Evolutionary conservation across 2,113 vertebrate species (phyloP).

Genomic region (Cepphus grylle): DNA sequence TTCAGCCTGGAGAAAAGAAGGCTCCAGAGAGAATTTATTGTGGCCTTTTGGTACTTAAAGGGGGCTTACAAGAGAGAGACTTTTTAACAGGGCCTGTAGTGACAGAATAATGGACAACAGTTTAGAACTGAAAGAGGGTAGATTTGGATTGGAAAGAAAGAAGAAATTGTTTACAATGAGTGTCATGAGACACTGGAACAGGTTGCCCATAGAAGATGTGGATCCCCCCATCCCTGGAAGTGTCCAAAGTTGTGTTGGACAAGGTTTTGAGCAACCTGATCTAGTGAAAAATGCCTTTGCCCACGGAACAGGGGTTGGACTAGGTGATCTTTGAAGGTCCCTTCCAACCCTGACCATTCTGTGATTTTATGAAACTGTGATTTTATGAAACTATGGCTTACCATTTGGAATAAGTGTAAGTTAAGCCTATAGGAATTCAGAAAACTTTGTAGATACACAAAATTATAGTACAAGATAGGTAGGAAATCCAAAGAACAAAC

Average conservation of each 20-base stretch:
- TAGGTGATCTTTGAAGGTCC: background rate
- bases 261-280: background rate
- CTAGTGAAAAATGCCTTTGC: background rate
- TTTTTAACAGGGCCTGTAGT: background rate
- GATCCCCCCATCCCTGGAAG: background rate
- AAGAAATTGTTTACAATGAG: background rate
- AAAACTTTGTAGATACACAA: background rate
- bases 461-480: background rate
- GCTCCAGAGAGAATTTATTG: background rate
- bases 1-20: background rate
- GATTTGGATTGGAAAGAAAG: background rate
- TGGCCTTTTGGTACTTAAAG: background rate
- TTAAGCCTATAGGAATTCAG: background rate
- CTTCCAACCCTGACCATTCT: fast-evolving
- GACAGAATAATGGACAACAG: background rate
- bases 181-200: background rate
- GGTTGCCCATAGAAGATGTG: background rate
- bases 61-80: background rate
- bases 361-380: background rate
- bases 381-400: background rate
- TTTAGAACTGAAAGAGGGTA: background rate
- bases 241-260: background rate
- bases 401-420: background rate
- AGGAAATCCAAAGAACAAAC: background rate
- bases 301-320: background rate